phyloP scores from a whole-genome alignment of 2,113 vertebrate genomes.

The Gracilinanus agilis region DNA sequence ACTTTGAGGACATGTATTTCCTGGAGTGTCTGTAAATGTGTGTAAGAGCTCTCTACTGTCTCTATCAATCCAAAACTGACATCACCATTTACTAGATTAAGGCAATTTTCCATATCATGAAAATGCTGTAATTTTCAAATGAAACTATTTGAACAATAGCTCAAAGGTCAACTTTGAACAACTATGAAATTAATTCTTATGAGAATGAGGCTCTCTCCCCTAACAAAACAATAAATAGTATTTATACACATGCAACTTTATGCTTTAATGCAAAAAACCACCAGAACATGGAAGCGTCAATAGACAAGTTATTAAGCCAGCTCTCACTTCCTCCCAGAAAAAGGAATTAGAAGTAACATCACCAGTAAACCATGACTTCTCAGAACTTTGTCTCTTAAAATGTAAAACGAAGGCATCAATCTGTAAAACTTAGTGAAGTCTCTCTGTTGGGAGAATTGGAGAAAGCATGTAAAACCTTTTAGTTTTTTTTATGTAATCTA shows the following conservation, averaged over 20 bases:
- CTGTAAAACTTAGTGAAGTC: not conserved
- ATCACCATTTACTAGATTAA: constrained; percentile 21
- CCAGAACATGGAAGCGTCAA: not conserved
- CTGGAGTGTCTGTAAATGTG: not conserved
- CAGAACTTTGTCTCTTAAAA: constrained; percentile 13
- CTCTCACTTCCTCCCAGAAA: constrained; percentile 20
- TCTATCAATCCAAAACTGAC: not conserved
- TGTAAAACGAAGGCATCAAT: not conserved
- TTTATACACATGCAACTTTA: not conserved
- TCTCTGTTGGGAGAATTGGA: not conserved
- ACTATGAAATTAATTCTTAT: constrained; percentile 15
- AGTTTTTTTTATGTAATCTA: constrained; percentile 5
- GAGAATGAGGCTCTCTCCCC: not conserved
- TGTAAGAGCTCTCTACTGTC: constrained; percentile 29
- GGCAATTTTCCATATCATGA: constrained; percentile 35
- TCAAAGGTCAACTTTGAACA: constrained; percentile 28
- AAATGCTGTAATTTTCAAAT: constrained; percentile 22
- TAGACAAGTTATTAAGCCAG: not conserved
- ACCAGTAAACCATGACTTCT: not conserved
- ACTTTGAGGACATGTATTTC: not conserved
- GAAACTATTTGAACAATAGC: not conserved
- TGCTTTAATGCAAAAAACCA: not conserved
- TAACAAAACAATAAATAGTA: not conserved
- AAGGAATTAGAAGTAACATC: constrained; percentile 12
- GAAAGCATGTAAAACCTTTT: not conserved